These are phyloP conservation scores for Andrena flavipes DNA, from an alignment of 2,888 invertebrate species.

Conservation along the genomic window DNA sequence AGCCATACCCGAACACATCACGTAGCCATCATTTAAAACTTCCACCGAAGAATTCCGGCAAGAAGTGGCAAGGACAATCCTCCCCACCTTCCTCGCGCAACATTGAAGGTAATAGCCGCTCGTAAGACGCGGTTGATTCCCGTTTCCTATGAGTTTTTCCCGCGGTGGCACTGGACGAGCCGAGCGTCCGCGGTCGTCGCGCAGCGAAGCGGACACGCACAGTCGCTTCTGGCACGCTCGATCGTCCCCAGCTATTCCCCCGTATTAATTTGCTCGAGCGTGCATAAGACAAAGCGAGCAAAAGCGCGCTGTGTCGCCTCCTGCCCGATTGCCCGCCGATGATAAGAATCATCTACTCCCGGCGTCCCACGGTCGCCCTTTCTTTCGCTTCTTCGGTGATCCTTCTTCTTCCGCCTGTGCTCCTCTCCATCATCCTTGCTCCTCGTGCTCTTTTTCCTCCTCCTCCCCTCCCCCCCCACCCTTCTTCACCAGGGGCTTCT, in stretches of 20 bases:
- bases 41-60: too few relatives aligned
- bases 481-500: neutral
- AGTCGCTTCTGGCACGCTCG: conserved; percentile 65
- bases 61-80: neutral
- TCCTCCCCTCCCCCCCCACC: neutral
- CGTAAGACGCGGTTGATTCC: neutral
- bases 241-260: conserved; percentile 50
- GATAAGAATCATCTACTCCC: conserved; percentile 59
- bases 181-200: neutral
- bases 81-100: neutral
- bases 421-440: conserved; percentile 52
- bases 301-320: conserved; percentile 58
- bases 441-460: conserved; percentile 27
- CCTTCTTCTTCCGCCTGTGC: conserved; percentile 48
- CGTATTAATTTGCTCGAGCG: conserved; percentile 76
- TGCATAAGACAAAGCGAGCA: conserved; percentile 66
- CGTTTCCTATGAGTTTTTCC: conserved; percentile 5
- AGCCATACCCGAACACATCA: neutral
- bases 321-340: conserved; percentile 57
- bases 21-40: too few relatives aligned
- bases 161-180: conserved; percentile 2
- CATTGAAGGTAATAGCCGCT: neutral
- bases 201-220: conserved; percentile 64
- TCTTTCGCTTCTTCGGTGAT: conserved; percentile 35
- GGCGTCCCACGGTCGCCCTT: conserved; percentile 50